Evolutionary conservation across 2,888 invertebrate species (phyloP).

Genomic region (Drosophila limbata): DNA sequence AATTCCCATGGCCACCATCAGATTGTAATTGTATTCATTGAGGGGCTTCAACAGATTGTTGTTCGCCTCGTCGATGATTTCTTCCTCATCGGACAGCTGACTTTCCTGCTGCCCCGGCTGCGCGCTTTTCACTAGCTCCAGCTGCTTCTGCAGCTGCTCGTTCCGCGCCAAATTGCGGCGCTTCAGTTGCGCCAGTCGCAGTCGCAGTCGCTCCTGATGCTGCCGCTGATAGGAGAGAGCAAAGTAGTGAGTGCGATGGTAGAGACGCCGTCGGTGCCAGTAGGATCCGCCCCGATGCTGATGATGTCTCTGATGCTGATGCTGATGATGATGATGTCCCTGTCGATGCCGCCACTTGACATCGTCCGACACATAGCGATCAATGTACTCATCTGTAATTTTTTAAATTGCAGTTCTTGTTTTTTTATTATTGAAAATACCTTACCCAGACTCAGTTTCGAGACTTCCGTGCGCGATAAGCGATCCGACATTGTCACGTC

Average conservation of each 20-base stretch:
- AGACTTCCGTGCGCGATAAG: neutral
- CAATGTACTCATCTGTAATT: constrained; percentile 8
- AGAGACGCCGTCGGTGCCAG: neutral
- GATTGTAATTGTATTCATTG: neutral
- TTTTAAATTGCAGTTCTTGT: neutral
- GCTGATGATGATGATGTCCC: too few relatives aligned
- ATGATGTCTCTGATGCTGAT: too few relatives aligned
- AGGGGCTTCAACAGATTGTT: neutral
- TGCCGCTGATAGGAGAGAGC: constrained; percentile 2
- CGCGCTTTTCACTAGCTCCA: neutral
- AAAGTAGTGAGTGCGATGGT: constrained; percentile 14
- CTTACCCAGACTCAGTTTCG: constrained; percentile 14
- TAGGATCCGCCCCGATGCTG: neutral
- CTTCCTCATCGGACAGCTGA: neutral
- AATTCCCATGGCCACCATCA: neutral
- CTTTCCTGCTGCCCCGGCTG: neutral
- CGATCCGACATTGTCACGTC: constrained; percentile 3
- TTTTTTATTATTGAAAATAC: neutral
- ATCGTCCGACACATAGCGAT: neutral
- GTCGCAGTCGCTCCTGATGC: neutral
- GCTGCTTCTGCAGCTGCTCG: neutral
- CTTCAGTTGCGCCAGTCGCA: neutral
- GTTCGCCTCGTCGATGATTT: neutral
- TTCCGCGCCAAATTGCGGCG: too few relatives aligned
- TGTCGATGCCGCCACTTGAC: neutral